Conservation (phyloP, 2,113 vertebrate genomes). For the Pachycephala philippinensis region DNA sequence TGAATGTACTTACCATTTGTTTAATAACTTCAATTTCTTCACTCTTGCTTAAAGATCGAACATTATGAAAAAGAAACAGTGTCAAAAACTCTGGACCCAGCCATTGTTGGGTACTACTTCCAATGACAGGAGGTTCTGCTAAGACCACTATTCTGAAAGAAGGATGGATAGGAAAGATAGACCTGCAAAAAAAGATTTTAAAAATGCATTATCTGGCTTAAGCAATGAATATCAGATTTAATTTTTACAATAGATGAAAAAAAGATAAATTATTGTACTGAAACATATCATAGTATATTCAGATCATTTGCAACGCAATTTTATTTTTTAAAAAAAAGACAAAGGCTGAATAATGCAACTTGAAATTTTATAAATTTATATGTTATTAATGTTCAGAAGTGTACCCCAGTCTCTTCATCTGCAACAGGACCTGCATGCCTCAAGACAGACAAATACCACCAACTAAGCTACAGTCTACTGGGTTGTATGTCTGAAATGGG, state of each 20-base stretch:
- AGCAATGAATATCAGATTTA: neutral
- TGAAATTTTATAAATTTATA: neutral
- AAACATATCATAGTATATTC: neutral
- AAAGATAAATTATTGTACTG: neutral
- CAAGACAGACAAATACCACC: neutral
- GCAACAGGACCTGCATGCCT: neutral
- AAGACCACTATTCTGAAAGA: constrained; percentile 92
- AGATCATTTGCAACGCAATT: neutral
- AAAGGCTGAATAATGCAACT: neutral
- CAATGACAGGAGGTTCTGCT: constrained; percentile 87
- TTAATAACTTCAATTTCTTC: constrained; percentile 87
- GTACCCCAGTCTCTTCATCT: neutral
- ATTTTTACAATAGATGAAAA: neutral
- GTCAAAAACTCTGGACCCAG: constrained; percentile 91
- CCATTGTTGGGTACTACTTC: constrained; percentile 88
- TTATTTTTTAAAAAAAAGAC: neutral
- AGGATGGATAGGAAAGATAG: constrained; percentile 87
- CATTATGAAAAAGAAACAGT: constrained; percentile 90
- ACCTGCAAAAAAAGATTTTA: constrained; percentile 68
- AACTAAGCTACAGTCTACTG: neutral
- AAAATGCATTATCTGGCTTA: neutral
- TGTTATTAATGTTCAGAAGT: neutral
- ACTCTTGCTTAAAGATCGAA: constrained; percentile 78
- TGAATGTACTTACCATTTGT: constrained; percentile 78
- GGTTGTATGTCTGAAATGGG: neutral